A percentile compares a stretch with the other conserved stretches of the same genome.
These are phyloP conservation scores for Gallinago solitaria DNA, from an alignment of 2,797 vertebrate species.

Conservation along the genomic window DNA sequence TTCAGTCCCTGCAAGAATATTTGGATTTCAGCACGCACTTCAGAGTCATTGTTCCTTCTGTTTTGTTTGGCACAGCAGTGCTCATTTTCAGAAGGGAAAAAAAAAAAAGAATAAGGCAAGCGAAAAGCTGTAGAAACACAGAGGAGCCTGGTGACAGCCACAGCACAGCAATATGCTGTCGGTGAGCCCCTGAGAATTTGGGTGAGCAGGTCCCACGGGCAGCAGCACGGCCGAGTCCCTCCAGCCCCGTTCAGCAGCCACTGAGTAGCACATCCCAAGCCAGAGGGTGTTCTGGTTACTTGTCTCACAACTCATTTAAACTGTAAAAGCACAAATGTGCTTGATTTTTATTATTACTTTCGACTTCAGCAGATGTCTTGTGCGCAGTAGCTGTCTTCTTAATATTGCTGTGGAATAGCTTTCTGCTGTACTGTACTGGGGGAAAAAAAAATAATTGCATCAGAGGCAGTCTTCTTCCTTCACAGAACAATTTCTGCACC, in stretches of 20 bases:
- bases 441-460: not conserved
- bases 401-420: not conserved
- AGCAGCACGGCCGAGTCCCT: rapidly evolving
- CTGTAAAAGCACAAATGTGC: not conserved
- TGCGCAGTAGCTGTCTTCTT: not conserved
- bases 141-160: not conserved
- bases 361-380: not conserved
- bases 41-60: not conserved
- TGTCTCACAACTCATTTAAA: not conserved
- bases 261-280: rapidly evolving
- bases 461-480: not conserved
- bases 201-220: not conserved
- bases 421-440: not conserved
- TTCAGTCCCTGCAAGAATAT: not conserved
- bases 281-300: not conserved
- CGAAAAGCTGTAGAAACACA: not conserved
- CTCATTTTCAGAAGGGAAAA: not conserved
- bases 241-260: not conserved
- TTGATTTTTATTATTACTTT: not conserved
- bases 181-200: rapidly evolving
- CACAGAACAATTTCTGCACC: not conserved
- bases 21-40: not conserved
- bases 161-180: rapidly evolving
- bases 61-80: not conserved
- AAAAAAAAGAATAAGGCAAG: not conserved